Conservation (phyloP, 2,797 vertebrate species). For the Crocidura indochinensis region DNA sequence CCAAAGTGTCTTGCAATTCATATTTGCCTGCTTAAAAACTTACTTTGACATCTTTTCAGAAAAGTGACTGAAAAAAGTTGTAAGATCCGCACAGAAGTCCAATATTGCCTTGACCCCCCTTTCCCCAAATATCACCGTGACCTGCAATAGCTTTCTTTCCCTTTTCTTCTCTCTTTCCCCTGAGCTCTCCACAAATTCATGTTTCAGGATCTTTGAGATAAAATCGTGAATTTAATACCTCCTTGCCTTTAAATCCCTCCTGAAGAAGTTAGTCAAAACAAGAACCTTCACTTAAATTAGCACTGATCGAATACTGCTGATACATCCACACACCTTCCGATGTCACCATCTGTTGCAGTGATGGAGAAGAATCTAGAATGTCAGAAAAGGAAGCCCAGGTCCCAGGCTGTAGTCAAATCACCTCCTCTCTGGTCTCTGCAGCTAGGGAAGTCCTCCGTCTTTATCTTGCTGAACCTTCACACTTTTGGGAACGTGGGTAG, state of each 20-base stretch:
- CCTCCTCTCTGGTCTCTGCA: background rate
- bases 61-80: conserved; percentile 37
- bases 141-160: background rate
- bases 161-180: background rate
- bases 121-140: background rate
- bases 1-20: conserved; percentile 6
- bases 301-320: background rate
- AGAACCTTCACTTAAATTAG: background rate
- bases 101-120: background rate
- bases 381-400: background rate
- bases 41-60: conserved; percentile 47
- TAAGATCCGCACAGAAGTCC: conserved; percentile 37
- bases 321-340: too few relatives aligned
- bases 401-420: background rate
- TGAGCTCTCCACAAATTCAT: background rate
- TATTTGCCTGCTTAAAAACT: conserved; percentile 29
- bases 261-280: conserved; percentile 18
- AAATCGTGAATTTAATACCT: background rate
- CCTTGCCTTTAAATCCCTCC: background rate
- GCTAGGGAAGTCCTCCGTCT: background rate
- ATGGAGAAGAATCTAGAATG: too few relatives aligned
- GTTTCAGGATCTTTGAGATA: background rate
- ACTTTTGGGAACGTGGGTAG: background rate
- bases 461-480: background rate
- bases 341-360: too few relatives aligned